These are phyloP conservation scores for Pachydiplax longipennis DNA, from an alignment of 2,888 invertebrate genomes.

Conservation along the genomic window DNA sequence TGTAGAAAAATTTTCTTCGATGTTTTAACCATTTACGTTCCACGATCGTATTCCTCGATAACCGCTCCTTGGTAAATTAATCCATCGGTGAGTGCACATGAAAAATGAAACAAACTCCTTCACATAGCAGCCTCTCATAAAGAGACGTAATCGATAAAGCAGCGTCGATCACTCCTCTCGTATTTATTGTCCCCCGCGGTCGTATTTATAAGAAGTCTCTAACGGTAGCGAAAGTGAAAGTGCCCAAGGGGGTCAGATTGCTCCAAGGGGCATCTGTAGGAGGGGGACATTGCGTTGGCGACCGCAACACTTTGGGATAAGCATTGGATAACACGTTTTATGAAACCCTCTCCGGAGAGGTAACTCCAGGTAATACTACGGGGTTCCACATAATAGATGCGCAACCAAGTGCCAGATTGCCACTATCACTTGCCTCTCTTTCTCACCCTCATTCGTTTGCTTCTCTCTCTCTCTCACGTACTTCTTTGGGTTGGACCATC, in stretches of 20 bases:
- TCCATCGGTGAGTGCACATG: not conserved
- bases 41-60: not conserved
- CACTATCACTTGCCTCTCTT: not conserved
- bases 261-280: not conserved
- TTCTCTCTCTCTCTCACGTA: not conserved
- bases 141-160: not conserved
- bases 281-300: not conserved
- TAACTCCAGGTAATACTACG: not conserved
- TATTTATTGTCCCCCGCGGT: not conserved
- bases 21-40: not conserved
- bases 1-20: not conserved
- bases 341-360: conserved; percentile 16
- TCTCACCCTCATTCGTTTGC: not conserved
- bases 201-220: not conserved
- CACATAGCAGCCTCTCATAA: not conserved
- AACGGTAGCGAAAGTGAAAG: conserved; percentile 14
- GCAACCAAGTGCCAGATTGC: not conserved
- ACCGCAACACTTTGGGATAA: not conserved
- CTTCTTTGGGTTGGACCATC: not conserved
- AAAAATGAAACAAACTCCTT: not conserved
- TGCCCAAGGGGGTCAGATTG: conserved; percentile 17
- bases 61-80: not conserved
- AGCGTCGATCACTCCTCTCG: not conserved
- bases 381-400: not conserved
- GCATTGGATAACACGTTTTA: conserved; percentile 28